phyloP scores from a whole-genome alignment of 2,888 invertebrate species.

The Conchocele bisecta region DNA sequence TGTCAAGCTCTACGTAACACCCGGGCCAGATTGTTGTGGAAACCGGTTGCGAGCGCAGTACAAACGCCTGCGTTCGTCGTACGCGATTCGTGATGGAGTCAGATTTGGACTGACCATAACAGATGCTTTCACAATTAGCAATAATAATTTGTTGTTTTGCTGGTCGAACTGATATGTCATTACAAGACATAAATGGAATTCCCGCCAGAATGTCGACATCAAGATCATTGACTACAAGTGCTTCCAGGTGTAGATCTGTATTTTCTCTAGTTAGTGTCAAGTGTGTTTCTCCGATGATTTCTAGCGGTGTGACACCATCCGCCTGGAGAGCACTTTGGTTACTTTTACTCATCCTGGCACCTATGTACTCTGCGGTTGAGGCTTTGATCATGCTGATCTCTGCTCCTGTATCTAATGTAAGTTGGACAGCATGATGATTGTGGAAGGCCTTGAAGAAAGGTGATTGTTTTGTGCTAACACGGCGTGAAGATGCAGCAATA shows the following conservation, averaged over 20 bases:
- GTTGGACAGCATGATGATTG: constrained; percentile 27
- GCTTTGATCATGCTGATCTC: constrained; percentile 37
- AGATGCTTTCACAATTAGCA: constrained; percentile 6
- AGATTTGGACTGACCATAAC: background rate
- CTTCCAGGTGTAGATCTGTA: constrained; percentile 14
- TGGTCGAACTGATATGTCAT: constrained; percentile 58
- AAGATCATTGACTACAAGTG: constrained; percentile 36
- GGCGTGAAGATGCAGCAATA: constrained; percentile 9
- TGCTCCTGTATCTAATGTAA: constrained; percentile 47
- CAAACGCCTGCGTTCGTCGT: constrained; percentile 14
- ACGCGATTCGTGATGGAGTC: background rate
- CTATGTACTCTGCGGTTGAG: constrained; percentile 17
- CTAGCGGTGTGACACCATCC: constrained; percentile 47
- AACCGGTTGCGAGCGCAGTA: background rate
- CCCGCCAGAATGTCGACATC: constrained; percentile 60
- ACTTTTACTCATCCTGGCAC: constrained; percentile 20
- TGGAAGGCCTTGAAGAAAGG: constrained; percentile 44
- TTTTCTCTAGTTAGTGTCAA: constrained; percentile 12
- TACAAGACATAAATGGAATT: constrained; percentile 56
- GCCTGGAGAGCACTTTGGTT: constrained; percentile 48
- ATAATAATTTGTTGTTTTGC: constrained; percentile 43
- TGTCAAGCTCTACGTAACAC: constrained; percentile 5
- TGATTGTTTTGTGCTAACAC: constrained; percentile 35
- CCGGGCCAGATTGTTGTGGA: background rate
- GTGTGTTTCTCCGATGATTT: constrained; percentile 44